These are phyloP conservation scores for Lagopus muta DNA, from an alignment of 2,113 vertebrate genomes.

Conservation along the genomic window DNA sequence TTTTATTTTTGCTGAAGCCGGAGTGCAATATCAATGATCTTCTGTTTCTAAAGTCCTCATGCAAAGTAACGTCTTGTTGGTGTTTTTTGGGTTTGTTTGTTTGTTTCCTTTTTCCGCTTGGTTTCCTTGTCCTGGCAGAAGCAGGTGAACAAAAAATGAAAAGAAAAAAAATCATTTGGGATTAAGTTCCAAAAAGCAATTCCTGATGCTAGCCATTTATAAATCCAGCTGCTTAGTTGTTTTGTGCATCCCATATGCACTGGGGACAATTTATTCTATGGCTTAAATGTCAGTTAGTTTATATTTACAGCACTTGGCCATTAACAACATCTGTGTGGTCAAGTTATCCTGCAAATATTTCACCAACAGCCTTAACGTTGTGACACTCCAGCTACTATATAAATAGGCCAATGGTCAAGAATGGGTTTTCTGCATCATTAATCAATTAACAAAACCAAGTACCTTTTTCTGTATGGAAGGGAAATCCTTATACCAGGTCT, in stretches of 20 bases:
- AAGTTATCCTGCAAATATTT: slow-evolving; percentile 12
- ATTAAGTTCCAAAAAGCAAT: not conserved
- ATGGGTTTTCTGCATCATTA: not conserved
- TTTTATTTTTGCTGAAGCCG: slow-evolving; percentile 24
- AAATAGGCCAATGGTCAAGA: not conserved
- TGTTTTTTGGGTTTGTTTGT: not conserved
- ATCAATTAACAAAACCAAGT: not conserved
- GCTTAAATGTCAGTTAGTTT: not conserved
- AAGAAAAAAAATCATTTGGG: not conserved
- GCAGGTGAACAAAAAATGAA: not conserved
- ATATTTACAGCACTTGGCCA: not conserved
- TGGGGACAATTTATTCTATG: not conserved
- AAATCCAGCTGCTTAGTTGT: not conserved
- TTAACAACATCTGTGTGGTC: not conserved
- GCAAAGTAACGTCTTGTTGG: not conserved
- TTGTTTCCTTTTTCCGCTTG: not conserved
- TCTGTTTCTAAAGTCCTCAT: not conserved
- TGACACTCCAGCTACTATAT: not conserved
- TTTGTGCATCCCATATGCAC: not conserved
- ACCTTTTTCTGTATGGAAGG: not conserved
- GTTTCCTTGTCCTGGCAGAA: not conserved
- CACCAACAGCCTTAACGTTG: not conserved
- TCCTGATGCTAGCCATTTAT: not conserved
- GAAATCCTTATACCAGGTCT: not conserved
- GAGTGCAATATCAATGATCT: not conserved